These are phyloP conservation scores for Pyrrhosoma nymphula DNA, from an alignment of 2,888 invertebrate genomes.

Conservation along the genomic window DNA sequence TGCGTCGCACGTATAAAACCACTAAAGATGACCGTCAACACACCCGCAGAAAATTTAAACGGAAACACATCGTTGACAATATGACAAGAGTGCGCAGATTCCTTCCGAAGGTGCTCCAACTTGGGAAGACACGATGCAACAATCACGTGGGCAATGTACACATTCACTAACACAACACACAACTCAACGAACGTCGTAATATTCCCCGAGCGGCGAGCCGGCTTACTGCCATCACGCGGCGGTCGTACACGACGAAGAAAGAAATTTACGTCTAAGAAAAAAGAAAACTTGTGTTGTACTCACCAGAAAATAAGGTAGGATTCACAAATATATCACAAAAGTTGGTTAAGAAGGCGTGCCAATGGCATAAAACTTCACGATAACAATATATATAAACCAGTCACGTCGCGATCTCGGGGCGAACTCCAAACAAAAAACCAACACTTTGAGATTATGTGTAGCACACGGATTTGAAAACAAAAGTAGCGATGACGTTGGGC, in stretches of 20 bases:
- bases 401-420: slow-evolving; percentile 29
- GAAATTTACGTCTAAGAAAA: not conserved
- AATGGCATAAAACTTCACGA: slow-evolving; percentile 27
- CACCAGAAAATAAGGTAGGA: slow-evolving; percentile 51
- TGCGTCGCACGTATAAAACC: not conserved
- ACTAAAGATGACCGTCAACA: not conserved
- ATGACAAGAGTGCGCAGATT: too few relatives aligned
- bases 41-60: not conserved
- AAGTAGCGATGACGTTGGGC: slow-evolving; percentile 25
- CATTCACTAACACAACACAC: not conserved
- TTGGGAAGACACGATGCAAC: too few relatives aligned
- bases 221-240: not conserved
- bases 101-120: too few relatives aligned
- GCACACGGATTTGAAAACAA: slow-evolving; percentile 41
- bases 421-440: slow-evolving; percentile 9
- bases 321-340: slow-evolving; percentile 50
- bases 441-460: slow-evolving; percentile 19
- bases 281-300: not conserved
- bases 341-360: slow-evolving; percentile 20
- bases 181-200: not conserved
- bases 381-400: slow-evolving; percentile 29
- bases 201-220: not conserved
- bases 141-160: not conserved
- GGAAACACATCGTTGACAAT: too few relatives aligned
- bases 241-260: not conserved